These are phyloP conservation scores for Neodon shergylaensis DNA, from an alignment of 2,113 vertebrate species.

Conservation along the genomic window DNA sequence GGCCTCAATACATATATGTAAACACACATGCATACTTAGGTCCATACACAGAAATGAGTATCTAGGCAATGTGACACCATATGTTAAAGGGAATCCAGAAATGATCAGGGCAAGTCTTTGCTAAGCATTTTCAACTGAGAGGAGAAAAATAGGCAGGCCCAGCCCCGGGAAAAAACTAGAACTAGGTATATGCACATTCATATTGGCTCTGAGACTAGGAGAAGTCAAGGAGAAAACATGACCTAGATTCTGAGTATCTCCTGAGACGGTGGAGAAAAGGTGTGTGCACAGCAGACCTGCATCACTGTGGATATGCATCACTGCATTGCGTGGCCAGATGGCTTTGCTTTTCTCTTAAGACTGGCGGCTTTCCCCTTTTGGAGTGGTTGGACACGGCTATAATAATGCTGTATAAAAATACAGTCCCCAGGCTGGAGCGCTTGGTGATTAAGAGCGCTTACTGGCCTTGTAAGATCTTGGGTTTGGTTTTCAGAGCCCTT, in stretches of 20 bases:
- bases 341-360: neutral
- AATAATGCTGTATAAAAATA: neutral
- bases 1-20: neutral
- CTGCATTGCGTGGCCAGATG: no score
- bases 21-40: no score
- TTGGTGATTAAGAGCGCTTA: neutral
- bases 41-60: neutral
- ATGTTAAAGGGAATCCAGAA: neutral
- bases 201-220: neutral
- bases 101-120: neutral
- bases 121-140: neutral
- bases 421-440: neutral
- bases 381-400: neutral
- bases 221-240: neutral
- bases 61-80: neutral
- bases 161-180: neutral
- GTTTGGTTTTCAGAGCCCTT: neutral
- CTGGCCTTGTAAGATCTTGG: neutral
- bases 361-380: neutral
- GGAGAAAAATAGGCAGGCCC: neutral
- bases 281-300: rapidly evolving
- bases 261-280: neutral
- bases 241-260: neutral
- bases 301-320: rapidly evolving
- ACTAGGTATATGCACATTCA: no score